Evolutionary conservation across 1,140 invertebrate species (phyloP).

Genomic region (Drosophila carrolli): DNA sequence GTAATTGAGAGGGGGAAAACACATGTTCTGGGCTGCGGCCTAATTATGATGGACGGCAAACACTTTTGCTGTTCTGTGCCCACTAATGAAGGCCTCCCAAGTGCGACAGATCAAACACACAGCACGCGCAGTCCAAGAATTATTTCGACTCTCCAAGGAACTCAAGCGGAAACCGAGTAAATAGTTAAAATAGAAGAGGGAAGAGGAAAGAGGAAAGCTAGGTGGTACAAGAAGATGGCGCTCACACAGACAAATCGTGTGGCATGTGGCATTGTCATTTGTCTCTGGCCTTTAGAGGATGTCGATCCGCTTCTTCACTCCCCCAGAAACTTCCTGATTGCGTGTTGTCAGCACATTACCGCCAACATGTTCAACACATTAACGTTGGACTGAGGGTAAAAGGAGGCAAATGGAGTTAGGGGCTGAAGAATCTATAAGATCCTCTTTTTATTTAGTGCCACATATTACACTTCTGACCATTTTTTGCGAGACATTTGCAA

Average conservation of each 20-base stretch:
- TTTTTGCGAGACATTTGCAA: slow-evolving; percentile 60
- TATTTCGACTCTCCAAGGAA: slow-evolving; percentile 41
- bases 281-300: slow-evolving; percentile 47
- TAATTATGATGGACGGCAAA: slow-evolving; percentile 76
- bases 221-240: not conserved
- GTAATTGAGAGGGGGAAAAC: slow-evolving; percentile 1
- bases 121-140: slow-evolving; percentile 40
- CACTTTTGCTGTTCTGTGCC: slow-evolving; percentile 62
- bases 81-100: slow-evolving; percentile 76
- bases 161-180: slow-evolving; percentile 55
- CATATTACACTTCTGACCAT: not conserved
- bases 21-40: slow-evolving; percentile 31
- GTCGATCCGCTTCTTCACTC: slow-evolving; percentile 12
- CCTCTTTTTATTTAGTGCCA: slow-evolving; percentile 57
- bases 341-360: slow-evolving; percentile 78
- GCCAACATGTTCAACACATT: slow-evolving; percentile 79
- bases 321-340: slow-evolving; percentile 42
- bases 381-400: slow-evolving; percentile 20
- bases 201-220: slow-evolving; percentile 1
- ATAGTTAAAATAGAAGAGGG: slow-evolving; percentile 37
- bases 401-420: not conserved
- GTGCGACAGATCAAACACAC: slow-evolving; percentile 66
- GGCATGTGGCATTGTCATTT: slow-evolving; percentile 79
- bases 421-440: not conserved
- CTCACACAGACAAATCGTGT: slow-evolving; percentile 21